These are phyloP conservation scores for Odontomachus brunneus DNA, from an alignment of 1,140 invertebrate species.

Conservation along the genomic window DNA sequence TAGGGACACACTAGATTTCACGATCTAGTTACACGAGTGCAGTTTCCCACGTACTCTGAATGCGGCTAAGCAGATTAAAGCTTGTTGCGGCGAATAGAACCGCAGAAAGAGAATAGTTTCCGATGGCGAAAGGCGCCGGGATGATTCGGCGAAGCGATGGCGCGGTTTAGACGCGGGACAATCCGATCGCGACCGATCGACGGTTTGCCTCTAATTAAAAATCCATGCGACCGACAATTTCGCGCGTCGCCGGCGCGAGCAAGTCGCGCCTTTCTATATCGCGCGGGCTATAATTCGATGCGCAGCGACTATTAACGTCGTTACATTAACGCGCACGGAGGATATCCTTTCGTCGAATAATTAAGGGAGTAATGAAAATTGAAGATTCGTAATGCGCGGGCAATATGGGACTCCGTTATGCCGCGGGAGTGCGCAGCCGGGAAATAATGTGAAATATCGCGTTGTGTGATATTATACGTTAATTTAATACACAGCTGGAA, in stretches of 20 bases:
- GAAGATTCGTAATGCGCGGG: conserved; percentile 21
- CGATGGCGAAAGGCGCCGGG: conserved; percentile 60
- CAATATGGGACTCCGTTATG: neutral
- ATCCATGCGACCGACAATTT: neutral
- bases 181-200: neutral
- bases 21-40: conserved; percentile 75
- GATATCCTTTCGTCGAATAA: neutral
- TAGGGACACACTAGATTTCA: conserved; percentile 75
- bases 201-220: conserved; percentile 30
- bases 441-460: conserved; percentile 34
- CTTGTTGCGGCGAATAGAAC: conserved; percentile 70
- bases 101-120: conserved; percentile 68
- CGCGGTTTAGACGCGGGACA: conserved; percentile 24
- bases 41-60: conserved; percentile 76
- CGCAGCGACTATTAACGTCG: neutral
- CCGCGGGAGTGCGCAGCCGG: neutral
- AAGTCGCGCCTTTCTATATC: neutral
- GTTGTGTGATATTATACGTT: conserved; percentile 28
- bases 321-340: neutral
- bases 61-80: conserved; percentile 78
- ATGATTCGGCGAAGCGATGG: conserved; percentile 62
- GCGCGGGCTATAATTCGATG: neutral
- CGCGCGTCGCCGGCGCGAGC: neutral
- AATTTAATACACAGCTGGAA: conserved; percentile 53
- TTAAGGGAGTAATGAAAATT: conserved; percentile 31